These are phyloP conservation scores for Apamea sordens DNA, from an alignment of 2,888 invertebrate genomes.

Conservation along the genomic window DNA sequence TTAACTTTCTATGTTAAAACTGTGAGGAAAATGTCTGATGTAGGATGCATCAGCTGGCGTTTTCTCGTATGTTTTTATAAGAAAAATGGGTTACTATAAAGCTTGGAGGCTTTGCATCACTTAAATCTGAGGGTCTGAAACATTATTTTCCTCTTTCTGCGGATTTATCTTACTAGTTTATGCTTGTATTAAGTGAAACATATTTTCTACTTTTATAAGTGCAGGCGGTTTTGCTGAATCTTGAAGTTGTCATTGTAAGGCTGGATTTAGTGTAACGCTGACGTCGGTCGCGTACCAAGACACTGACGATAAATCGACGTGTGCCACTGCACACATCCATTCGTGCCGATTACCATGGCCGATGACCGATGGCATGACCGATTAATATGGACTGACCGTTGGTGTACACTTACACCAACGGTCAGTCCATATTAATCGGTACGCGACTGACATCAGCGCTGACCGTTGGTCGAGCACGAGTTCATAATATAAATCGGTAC, in stretches of 20 bases:
- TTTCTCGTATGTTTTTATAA: constrained; percentile 30
- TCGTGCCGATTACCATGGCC: too few species aligned
- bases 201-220: neutral
- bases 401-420: too few species aligned
- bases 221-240: neutral
- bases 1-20: neutral
- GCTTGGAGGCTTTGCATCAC: constrained; percentile 46
- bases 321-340: too few species aligned
- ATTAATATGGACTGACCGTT: too few species aligned
- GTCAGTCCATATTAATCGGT: too few species aligned
- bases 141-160: constrained; percentile 33
- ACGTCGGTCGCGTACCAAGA: too few species aligned
- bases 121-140: constrained; percentile 38
- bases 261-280: neutral
- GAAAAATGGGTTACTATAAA: constrained; percentile 35
- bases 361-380: too few species aligned
- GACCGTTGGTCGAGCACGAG: too few species aligned
- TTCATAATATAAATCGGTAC: too few species aligned
- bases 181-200: constrained; percentile 7
- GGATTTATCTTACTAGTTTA: constrained; percentile 30
- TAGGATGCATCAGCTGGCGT: constrained; percentile 18
- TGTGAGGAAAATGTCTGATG: neutral
- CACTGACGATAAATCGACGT: too few species aligned
- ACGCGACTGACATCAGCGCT: too few species aligned
- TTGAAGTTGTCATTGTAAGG: neutral